Evolutionary conservation across 2,113 vertebrate species (phyloP), one percentile per base, ranked within the genome.

Genomic region (Nothobranchius kuhntae): DNA sequence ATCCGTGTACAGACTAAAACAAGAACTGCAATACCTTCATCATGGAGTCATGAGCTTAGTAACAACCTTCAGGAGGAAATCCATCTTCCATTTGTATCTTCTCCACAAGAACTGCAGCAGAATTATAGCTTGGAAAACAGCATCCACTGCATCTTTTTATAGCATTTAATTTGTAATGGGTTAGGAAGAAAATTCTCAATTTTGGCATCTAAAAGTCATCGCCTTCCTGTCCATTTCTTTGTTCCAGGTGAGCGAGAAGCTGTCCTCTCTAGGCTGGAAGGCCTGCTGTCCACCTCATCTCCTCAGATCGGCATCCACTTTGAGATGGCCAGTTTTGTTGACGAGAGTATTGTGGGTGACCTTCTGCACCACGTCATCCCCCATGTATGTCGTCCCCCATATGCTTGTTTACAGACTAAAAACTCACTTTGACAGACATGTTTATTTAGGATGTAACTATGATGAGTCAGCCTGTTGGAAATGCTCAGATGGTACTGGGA

Each of bases 321-420:
- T 78, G 94, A 95, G 83, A 94, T 95, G 93, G 94, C 94, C 56
- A 94, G 94, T 78, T 95, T 95, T 73, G 93, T 94, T 12, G 94
- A 95, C 24, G 86, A 92, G 60, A 85, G 56, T 55, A 90, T 95
- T 55, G 87, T 95, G 93, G 79, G 77, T 38, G 92, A 94, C 47
- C 85, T 95, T 13, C 84, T 95, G 44, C 68, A 86, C 7, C 82
- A 89, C 17, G 87, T 95, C 17, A 60, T 94, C 24, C 88, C 93
- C 8, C 79, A 92, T 14, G 90, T 91, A 90, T 9, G 46, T 30
- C 9, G 4, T 48, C 9, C 15, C 30, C 30, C 30, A 30, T 4
- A 13, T 17, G 40, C 2, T 46, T 44, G 7, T 30, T 17, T 35
- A 40, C 6, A 51, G 14, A 13, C n/a, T 45, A 35, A 4, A 54